Evolutionary conservation across 2,113 vertebrate species (phyloP).

Genomic region (Oreochromis aureus): DNA sequence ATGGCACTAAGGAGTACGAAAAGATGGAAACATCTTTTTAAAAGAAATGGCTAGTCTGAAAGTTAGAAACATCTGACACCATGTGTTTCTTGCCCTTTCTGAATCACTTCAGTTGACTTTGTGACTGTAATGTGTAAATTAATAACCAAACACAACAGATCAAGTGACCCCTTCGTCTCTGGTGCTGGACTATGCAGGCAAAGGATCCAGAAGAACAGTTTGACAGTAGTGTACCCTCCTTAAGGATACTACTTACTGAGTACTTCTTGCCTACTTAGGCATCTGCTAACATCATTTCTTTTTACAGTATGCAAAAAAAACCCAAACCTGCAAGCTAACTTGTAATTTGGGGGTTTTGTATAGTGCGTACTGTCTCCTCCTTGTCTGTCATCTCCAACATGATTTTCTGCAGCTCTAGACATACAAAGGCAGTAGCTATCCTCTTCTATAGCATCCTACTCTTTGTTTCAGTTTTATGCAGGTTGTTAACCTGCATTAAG

Average conservation of each 20-base stretch:
- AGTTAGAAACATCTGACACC: not conserved
- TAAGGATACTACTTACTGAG: not conserved
- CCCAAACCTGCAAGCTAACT: not conserved
- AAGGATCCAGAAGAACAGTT: not conserved
- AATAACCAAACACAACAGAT: not conserved
- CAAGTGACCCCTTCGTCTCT: not conserved
- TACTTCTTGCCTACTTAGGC: not conserved
- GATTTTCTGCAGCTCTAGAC: not conserved
- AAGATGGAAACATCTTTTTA: rapidly evolving
- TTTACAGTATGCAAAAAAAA: not conserved
- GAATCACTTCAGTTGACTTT: not conserved
- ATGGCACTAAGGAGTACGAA: not conserved
- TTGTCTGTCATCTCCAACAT: not conserved
- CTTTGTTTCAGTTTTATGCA: not conserved
- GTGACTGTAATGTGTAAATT: not conserved
- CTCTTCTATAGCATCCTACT: not conserved
- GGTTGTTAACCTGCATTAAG: not conserved
- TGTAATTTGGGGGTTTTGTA: not conserved
- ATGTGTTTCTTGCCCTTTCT: not conserved
- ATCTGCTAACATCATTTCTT: not conserved
- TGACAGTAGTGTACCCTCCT: not conserved
- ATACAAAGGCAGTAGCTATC: not conserved
- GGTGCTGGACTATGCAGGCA: not conserved
- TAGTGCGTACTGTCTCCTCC: not conserved
- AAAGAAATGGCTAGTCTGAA: not conserved